Base-by-base conservation (phyloP, 2,797 vertebrate species). In the Eutrigla gurnardus region DNA sequence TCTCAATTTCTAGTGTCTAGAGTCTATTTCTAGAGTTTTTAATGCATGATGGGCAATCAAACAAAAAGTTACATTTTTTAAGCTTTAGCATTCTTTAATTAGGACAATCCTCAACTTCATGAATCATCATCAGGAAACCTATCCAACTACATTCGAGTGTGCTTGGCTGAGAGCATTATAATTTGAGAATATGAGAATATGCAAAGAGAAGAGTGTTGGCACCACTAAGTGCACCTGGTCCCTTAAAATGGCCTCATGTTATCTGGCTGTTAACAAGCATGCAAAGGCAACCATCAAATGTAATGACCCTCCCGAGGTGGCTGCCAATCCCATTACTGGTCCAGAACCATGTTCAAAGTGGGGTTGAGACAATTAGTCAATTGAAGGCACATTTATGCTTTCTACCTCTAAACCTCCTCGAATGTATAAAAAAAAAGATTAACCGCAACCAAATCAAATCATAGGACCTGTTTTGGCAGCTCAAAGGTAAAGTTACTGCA, bases 201-300 rank as follows among this genome's bases (percentile, higher is more conserved):
- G 65, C 71, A 50, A 54, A 17, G 32, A 65, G 59, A 71, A 67
- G 63, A 65, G 62, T 32, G 62, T 65, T 76, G 70, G 79, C 74
- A 73, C 55, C 73, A 68, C 83, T 85, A 79, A 86, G 78, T 85
- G 25, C 81, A 84, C 84, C 77, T 69, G 62, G 75, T 75, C 76
- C 66, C 81, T 65, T 80, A 62, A 82, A 91, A 85, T 80, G 70
- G 76, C 71, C 73, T 86, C 45, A 39, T 82, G 75, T 85, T 88
- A 82, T 89, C 84, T 83, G 70, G 74, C 74, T 74, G 74, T 76
- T 86, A 87, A 87, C 80, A 84, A 83, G 72, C 82, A 74, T 82
- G 78, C 65, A 25, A 80, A 83, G 65, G 82, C 78, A 88, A 83
- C 75, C 73, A 86, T 84, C 81, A 84, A 60, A 66, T 78, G 60